Base-by-base conservation (phyloP, 2,888 invertebrate genomes). In the Margaritifera margaritifera region DNA sequence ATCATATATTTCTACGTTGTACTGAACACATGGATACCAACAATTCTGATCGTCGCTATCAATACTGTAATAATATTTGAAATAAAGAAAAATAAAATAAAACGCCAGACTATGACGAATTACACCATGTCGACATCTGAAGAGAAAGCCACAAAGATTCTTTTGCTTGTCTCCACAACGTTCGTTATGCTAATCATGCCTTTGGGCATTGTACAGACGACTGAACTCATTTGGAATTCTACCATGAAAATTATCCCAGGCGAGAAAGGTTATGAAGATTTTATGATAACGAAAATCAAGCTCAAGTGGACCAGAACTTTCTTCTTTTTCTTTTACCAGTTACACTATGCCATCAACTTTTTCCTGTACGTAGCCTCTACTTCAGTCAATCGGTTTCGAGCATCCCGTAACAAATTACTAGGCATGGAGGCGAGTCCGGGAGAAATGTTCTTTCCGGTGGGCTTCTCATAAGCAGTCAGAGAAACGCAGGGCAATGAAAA, bases 271-370 rank as follows among this genome's bases (percentile, higher is more conserved):
- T 83, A 82, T 66, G 56, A 74, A 19, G 11, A 71, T 18, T 81
- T 74, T 69, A 78, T 76, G 75, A 69, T 63, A 15, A 79, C 74
- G 0, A 81, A 80, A 66, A 77, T 81, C n/a, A 67, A 68, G 57
- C 74, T 84, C 2, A 84, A 84, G 69, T 82, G 81, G 80, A 66
- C 80, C 4, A 60, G 84, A 31, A 80, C 81, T 1, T 81, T 83
- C 68, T 83, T 80, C 64, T 84, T 84, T 72, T 83, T 80, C 67
- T 84, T 84, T 60, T 84, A 84, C 58, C 84, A 84, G 62, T 68
- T 84, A 8, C 82, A 84, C 27, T 84, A 80, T 62, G 80, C 81
- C 11, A 78, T 83, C n/a, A 84, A 84, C 68, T 83, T 84, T 64
- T 82, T 81, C 57, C 67, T 84, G 55, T 84, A 84, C 55, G 79